Base-by-base conservation (phyloP, 2,113 vertebrate species). In the Morone chrysops region DNA sequence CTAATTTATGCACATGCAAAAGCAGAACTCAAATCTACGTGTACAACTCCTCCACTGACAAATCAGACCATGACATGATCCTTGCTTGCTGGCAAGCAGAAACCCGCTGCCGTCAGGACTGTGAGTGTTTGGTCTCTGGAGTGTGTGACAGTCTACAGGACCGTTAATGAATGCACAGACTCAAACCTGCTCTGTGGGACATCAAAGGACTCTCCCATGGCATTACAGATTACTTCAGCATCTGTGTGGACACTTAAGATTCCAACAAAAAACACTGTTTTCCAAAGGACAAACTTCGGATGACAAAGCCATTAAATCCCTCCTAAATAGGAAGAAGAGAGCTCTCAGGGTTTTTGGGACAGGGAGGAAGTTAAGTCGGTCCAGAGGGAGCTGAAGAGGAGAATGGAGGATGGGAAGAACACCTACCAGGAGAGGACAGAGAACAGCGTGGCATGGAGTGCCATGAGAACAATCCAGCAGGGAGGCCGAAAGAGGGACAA, bases 381-480 rank as follows among this genome's bases (percentile, higher is more conserved):
- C 84, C 82, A 68, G 40, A n/a, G 86, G 79, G 86, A 90, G 75
- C 53, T 68, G 5, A 84, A 78, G 76, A 74, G 72, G 80, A 78
- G 65, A 72, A 71, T 78, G 75, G 78, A 87, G 79, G 81, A 75
- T 81, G 75, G 69, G 61, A 76, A 53, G 84, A 89, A 87, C 89
- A 86, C 86, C 91, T 70, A 78, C 85, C 18, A 67, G 60, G 74
- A 82, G 79, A 48, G 57, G 62, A 80, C 54, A 51, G 67, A 69
- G 73, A 69, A 71, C 54, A 83, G 85, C 80, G 31, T 56, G 87
- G 73, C 25, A 41, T 78, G 1, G 79, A 81, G 78, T 63, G 71
- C 2, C 11, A 51, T 65, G 66, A 84, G 75, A 82, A 81, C 66
- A 78, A 81, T 59, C 0, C 16, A 80, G 70, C 36, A 48, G 12